A percentile compares a stretch with the other conserved stretches of the same genome.
phyloP scores from a whole-genome alignment of 53 echinoderm and acorn worm genomes.

The Actinopyga echinites region DNA sequence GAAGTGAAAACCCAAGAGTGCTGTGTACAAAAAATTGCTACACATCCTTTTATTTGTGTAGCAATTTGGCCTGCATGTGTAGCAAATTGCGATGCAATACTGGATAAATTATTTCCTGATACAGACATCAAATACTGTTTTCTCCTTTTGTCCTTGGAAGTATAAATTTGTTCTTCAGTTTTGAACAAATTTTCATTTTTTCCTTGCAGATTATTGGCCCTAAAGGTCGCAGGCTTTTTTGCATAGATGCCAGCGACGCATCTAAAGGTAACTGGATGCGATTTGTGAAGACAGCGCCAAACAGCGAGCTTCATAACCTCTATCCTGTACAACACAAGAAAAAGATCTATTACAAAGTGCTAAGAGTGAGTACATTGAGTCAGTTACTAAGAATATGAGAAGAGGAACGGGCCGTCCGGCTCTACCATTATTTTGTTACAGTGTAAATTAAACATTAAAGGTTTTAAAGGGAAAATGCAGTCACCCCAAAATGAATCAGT shows the following conservation, averaged over 20 bases:
- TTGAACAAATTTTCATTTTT: neutral
- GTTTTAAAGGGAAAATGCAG: too few relatives aligned
- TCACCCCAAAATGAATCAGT: too few relatives aligned
- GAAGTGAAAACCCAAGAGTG: too few relatives aligned
- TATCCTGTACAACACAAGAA: constrained; percentile 87
- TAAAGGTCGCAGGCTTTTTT: constrained; percentile 79
- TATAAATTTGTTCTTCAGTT: neutral
- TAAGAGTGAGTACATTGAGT: constrained; percentile 70
- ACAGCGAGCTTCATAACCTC: constrained; percentile 87
- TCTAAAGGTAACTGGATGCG: constrained; percentile 93
- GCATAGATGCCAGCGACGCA: constrained; percentile 89
- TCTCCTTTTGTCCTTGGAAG: neutral
- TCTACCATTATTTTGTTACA: too few relatives aligned
- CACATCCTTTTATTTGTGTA: too few relatives aligned
- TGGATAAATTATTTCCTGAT: neutral
- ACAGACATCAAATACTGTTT: neutral
- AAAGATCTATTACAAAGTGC: constrained; percentile 83
- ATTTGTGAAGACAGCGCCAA: constrained; percentile 88
- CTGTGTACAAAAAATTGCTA: too few relatives aligned
- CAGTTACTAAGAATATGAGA: too few relatives aligned
- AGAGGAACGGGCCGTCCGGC: too few relatives aligned
- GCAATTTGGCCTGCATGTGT: too few relatives aligned
- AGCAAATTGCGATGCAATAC: too few relatives aligned
- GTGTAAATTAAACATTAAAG: too few relatives aligned
- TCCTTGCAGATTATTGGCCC: constrained; percentile 82